These are phyloP conservation scores for Scaptomyza parva DNA, from an alignment of 2,888 invertebrate species.

Conservation along the genomic window DNA sequence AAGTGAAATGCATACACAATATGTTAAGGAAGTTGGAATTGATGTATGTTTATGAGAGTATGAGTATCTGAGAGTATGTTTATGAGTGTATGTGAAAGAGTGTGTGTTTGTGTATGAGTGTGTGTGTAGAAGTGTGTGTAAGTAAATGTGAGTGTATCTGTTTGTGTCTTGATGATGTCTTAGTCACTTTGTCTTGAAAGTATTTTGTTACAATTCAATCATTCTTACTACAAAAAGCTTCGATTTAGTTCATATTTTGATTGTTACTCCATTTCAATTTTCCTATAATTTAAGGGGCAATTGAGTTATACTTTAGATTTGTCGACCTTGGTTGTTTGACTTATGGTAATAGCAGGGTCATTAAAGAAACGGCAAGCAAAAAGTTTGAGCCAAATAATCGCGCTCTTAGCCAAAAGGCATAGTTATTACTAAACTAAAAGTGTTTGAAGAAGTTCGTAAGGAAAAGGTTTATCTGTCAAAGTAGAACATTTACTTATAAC, in stretches of 20 bases:
- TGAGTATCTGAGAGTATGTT: not conserved
- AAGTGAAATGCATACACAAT: slow-evolving; percentile 51
- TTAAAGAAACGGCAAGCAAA: not conserved
- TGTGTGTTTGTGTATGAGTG: not conserved
- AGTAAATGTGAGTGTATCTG: too few species aligned
- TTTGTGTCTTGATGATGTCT: too few species aligned
- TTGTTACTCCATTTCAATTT: not conserved
- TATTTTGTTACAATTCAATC: slow-evolving; percentile 13
- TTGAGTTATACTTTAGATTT: not conserved
- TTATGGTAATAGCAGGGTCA: not conserved
- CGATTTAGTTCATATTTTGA: too few species aligned
- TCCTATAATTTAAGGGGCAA: not conserved
- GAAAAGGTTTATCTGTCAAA: too few species aligned
- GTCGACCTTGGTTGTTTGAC: not conserved
- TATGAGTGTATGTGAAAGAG: too few species aligned
- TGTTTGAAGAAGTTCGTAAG: not conserved
- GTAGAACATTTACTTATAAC: too few species aligned
- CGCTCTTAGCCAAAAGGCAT: not conserved
- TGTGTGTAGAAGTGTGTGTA: not conserved
- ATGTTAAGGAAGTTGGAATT: slow-evolving; percentile 31
- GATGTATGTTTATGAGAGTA: not conserved
- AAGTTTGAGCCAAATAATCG: not conserved
- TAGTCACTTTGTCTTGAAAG: too few species aligned
- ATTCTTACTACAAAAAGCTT: not conserved
- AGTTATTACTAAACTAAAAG: too few species aligned